phyloP scores from a whole-genome alignment of 2,113 vertebrate genomes.

The Muscicapa adusta region DNA sequence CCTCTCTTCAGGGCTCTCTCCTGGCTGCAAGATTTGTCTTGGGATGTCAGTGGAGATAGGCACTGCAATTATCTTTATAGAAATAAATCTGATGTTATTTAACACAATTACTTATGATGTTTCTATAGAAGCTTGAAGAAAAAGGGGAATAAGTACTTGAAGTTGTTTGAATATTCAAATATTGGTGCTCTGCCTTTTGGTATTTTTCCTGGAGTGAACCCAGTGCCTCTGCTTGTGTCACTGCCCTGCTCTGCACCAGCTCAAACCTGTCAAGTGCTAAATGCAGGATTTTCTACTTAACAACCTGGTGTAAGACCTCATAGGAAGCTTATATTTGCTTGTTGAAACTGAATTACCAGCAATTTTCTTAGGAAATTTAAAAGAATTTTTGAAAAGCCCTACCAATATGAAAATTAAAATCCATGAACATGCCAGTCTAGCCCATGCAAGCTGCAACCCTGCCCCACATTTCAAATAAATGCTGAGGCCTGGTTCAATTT shows the following conservation, averaged over 20 bases:
- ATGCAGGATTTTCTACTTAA: neutral
- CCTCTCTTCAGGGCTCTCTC: neutral
- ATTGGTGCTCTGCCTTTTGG: neutral
- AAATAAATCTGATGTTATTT: neutral
- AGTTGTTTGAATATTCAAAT: neutral
- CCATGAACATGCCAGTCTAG: neutral
- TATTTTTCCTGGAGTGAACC: accelerated
- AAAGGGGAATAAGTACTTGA: neutral
- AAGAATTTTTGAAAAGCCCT: neutral
- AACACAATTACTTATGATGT: neutral
- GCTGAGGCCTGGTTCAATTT: neutral
- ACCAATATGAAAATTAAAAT: neutral
- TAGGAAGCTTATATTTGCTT: neutral
- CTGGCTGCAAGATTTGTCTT: conserved; percentile 23
- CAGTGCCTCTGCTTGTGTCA: accelerated
- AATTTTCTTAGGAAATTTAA: neutral
- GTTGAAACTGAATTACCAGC: neutral
- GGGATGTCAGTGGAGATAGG: neutral
- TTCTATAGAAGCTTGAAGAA: neutral
- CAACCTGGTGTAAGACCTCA: neutral
- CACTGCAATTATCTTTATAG: neutral
- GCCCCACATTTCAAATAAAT: neutral
- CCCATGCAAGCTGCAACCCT: neutral
- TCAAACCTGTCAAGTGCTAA: neutral
- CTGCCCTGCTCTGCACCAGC: neutral